phyloP scores from a whole-genome alignment of 2,113 vertebrate genomes.

The Rhadina sibilatrix region DNA sequence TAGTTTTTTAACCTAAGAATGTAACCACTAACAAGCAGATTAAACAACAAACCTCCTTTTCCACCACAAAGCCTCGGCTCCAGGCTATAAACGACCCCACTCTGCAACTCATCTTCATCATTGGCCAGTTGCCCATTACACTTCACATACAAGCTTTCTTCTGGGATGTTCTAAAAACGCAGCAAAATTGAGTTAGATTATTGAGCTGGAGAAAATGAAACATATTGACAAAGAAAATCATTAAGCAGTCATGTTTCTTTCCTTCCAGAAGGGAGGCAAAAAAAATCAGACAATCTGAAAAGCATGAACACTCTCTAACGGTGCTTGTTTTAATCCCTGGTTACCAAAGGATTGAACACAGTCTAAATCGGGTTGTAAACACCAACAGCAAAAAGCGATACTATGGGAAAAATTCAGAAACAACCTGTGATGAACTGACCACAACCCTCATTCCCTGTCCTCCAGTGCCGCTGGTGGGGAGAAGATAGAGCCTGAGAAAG shows the following conservation, averaged over 20 bases:
- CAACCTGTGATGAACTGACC: background rate
- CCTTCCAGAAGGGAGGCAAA: background rate
- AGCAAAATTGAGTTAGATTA: background rate
- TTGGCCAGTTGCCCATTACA: constrained; percentile 71
- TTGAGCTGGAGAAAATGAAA: background rate
- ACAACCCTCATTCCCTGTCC: background rate
- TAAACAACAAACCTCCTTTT: constrained; percentile 86
- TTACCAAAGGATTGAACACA: background rate
- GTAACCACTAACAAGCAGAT: background rate
- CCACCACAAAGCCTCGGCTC: constrained; percentile 88
- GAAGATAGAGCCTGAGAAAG: background rate
- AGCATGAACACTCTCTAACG: accelerated
- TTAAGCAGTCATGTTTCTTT: background rate
- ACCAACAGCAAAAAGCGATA: accelerated
- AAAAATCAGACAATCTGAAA: background rate
- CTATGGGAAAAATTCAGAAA: background rate
- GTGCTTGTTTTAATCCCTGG: background rate
- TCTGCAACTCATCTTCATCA: constrained; percentile 68
- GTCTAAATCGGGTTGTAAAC: background rate
- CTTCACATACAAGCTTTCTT: constrained; percentile 80
- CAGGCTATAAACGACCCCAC: constrained; percentile 84
- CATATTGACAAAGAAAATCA: background rate
- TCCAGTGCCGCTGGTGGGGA: background rate
- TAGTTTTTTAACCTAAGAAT: background rate
- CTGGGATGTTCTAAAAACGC: constrained; percentile 69